Evolutionary conservation across 2,113 vertebrate genomes (phyloP).

Genomic region (Ictidomys tridecemlineatus): DNA sequence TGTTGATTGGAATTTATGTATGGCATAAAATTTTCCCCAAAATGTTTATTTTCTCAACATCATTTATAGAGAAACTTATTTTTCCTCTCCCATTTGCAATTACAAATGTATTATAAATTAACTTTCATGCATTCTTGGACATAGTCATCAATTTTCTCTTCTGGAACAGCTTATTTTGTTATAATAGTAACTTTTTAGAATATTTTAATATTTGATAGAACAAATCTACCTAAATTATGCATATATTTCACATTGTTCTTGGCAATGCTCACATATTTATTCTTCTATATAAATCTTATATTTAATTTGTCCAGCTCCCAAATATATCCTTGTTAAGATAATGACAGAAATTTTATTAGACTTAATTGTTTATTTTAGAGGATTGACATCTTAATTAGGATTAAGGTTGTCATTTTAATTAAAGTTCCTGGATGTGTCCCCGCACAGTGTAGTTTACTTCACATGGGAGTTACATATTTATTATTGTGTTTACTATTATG

Average conservation of each 20-base stretch:
- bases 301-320: conserved; percentile 27
- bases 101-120: neutral
- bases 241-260: conserved; percentile 35
- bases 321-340: neutral
- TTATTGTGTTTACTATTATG: neutral
- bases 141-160: neutral
- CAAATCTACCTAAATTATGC: neutral
- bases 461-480: neutral
- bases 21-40: neutral
- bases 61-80: neutral
- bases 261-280: neutral
- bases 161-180: conserved; percentile 10
- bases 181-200: conserved; percentile 39
- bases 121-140: neutral
- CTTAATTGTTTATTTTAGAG: neutral
- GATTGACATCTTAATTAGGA: conserved; percentile 23
- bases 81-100: neutral
- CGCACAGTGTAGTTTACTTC: neutral
- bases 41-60: neutral
- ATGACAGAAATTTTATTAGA: neutral
- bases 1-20: neutral
- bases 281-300: conserved; percentile 17
- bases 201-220: conserved; percentile 45
- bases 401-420: neutral
- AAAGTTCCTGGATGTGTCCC: neutral